phyloP scores from a whole-genome alignment of 2,797 vertebrate species.

The Microchirus variegatus region DNA sequence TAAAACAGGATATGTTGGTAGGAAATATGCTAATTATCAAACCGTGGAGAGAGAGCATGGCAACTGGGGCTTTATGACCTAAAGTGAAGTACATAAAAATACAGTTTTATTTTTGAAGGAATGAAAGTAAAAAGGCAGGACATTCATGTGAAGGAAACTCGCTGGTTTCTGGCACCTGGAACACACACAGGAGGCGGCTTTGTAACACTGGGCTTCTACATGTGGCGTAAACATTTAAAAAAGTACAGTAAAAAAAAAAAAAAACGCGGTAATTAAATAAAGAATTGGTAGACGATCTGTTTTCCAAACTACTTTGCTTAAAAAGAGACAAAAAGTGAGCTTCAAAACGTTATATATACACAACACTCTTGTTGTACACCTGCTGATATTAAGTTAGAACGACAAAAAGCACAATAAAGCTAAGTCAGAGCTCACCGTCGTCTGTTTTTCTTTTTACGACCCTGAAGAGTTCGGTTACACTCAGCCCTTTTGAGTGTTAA shows the following conservation, averaged over 20 bases:
- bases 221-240: slow-evolving; percentile 68
- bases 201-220: slow-evolving; percentile 66
- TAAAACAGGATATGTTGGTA: slow-evolving; percentile 71
- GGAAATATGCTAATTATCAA: slow-evolving; percentile 25
- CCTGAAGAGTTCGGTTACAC: slow-evolving; percentile 71
- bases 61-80: slow-evolving; percentile 1
- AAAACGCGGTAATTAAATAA: slow-evolving; percentile 61
- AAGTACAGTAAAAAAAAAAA: slow-evolving; percentile 35
- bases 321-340: slow-evolving; percentile 52
- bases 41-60: slow-evolving; percentile 3
- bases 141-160: slow-evolving; percentile 48
- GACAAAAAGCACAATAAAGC: slow-evolving; percentile 68
- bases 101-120: slow-evolving; percentile 14
- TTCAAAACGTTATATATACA: slow-evolving; percentile 57
- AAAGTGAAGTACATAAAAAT: slow-evolving; percentile 29
- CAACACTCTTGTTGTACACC: slow-evolving; percentile 51
- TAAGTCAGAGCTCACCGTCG: slow-evolving; percentile 45
- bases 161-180: slow-evolving; percentile 10
- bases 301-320: slow-evolving; percentile 37
- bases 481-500: slow-evolving; percentile 78
- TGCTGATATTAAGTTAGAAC: slow-evolving; percentile 62
- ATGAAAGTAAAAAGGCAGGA: slow-evolving; percentile 15
- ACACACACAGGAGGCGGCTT: slow-evolving; percentile 45
- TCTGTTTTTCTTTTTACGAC: slow-evolving; percentile 32
- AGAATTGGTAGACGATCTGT: slow-evolving; percentile 35